phyloP scores from a whole-genome alignment of 2,797 vertebrate genomes.

The Ciconia nigra region DNA sequence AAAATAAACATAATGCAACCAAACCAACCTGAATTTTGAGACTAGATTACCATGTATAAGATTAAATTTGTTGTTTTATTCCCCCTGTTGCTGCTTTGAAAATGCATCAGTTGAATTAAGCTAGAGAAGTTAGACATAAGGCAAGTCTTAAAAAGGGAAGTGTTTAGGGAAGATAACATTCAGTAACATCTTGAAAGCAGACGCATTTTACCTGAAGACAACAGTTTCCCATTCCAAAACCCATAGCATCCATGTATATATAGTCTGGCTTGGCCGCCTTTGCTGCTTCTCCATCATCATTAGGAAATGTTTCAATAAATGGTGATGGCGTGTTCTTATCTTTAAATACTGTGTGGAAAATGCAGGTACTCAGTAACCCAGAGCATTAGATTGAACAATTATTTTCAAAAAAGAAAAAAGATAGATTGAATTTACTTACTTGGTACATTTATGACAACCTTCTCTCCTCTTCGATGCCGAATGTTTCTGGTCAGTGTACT shows the following conservation, averaged over 20 bases:
- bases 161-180: background rate
- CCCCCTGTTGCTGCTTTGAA: background rate
- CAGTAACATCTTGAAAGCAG: background rate
- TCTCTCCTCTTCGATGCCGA: slow-evolving; percentile 93
- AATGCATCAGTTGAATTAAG: background rate
- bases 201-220: slow-evolving; percentile 88
- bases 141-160: background rate
- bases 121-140: background rate
- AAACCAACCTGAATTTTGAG: background rate
- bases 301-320: slow-evolving; percentile 88
- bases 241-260: slow-evolving; percentile 99
- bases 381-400: background rate
- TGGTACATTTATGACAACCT: slow-evolving; percentile 94
- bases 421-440: slow-evolving; percentile 79
- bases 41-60: background rate
- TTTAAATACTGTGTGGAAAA: slow-evolving; percentile 85
- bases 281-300: slow-evolving; percentile 87
- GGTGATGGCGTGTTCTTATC: slow-evolving; percentile 89
- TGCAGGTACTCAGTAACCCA: background rate
- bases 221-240: slow-evolving; percentile 98
- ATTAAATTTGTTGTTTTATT: background rate
- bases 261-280: slow-evolving; percentile 87
- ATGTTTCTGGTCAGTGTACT: slow-evolving; percentile 97
- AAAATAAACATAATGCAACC: background rate
- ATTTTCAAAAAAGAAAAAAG: background rate